Evolutionary conservation across 2,113 vertebrate genomes (phyloP).

Genomic region (Nibea albiflora): DNA sequence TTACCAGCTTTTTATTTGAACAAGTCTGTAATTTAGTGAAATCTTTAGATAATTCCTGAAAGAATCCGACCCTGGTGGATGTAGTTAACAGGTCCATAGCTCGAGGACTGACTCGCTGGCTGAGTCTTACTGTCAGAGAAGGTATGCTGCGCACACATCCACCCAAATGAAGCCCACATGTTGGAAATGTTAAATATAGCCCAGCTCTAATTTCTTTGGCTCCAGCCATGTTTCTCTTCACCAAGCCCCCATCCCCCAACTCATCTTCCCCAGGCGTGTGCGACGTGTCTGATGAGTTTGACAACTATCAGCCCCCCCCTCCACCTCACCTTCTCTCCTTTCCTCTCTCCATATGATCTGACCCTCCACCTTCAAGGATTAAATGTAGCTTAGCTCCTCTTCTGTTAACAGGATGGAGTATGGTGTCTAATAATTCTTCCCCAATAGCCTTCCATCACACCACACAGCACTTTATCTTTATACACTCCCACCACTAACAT

Average conservation of each 20-base stretch:
- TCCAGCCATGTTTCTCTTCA: conserved; percentile 40
- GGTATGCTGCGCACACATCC: conserved; percentile 70
- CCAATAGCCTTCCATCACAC: background rate
- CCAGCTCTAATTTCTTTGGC: conserved; percentile 57
- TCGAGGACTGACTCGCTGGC: conserved; percentile 27
- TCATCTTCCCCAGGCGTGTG: conserved; percentile 44
- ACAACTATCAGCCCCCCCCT: conserved; percentile 6
- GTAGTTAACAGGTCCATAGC: background rate
- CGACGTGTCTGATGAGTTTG: conserved; percentile 55
- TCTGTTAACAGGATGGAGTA: conserved; percentile 28
- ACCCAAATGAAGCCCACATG: conserved; percentile 82
- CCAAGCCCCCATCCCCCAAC: conserved; percentile 14
- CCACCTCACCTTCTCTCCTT: background rate
- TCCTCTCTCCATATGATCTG: background rate
- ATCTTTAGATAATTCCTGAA: background rate
- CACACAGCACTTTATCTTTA: conserved; percentile 21
- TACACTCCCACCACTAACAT: background rate
- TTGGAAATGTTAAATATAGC: conserved; percentile 83
- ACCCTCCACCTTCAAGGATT: conserved; percentile 21
- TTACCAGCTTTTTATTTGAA: background rate
- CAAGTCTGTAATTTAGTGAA: background rate
- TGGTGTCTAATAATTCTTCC: background rate
- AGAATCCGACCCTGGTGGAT: background rate
- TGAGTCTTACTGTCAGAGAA: conserved; percentile 59
- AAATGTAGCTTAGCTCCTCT: conserved; percentile 27